Evolutionary conservation across 2,797 vertebrate genomes (phyloP), one percentile per base, ranked within the genome.

Genomic region (Crenuchus spilurus): DNA sequence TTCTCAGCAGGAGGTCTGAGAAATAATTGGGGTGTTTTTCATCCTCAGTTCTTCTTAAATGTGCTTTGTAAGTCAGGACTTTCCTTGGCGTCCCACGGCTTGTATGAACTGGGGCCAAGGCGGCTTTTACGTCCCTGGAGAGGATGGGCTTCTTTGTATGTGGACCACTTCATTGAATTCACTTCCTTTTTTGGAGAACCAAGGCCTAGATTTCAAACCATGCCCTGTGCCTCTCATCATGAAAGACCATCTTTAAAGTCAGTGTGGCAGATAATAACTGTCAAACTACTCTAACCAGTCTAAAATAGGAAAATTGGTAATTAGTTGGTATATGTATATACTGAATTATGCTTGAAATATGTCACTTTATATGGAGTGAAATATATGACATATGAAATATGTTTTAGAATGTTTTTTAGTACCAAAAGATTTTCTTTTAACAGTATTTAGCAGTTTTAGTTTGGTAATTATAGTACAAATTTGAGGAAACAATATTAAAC

Each of bases 1-100:
- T 84, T 88, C 87, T 88, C 90, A 88, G 87, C 76, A 85, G 86
- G 89, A 90, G 87, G 85, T 63, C 82, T 72, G 68, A 69, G 79
- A 83, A 89, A 80, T 91, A 86, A 90, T 91, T 89, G 82, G 85
- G 85, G 77, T 88, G 83, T 91, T 85, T 88, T 92, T 88, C 82
- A 90, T 91, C 83, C 84, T 76, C 77, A n/a, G 84, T 77, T 74
- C 86, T 89, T 90, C 86, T 85, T 84, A 77, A 83, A 88, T 88
- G 84, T 86, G 61, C 87, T 86, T 89, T 89, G 87, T 88, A 84
- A 86, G 90, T 85, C 85, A 24, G 70, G 84, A 83, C 86, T 83
- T 82, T 82, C 74, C 67, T 72, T 44, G 60, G 78, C 82, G 79
- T 82, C 76, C 67, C 71, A 51, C 57, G 76, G 70, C 77, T 81